Evolutionary conservation across 2,797 vertebrate genomes (phyloP).

Genomic region (Cottoperca gobio): DNA sequence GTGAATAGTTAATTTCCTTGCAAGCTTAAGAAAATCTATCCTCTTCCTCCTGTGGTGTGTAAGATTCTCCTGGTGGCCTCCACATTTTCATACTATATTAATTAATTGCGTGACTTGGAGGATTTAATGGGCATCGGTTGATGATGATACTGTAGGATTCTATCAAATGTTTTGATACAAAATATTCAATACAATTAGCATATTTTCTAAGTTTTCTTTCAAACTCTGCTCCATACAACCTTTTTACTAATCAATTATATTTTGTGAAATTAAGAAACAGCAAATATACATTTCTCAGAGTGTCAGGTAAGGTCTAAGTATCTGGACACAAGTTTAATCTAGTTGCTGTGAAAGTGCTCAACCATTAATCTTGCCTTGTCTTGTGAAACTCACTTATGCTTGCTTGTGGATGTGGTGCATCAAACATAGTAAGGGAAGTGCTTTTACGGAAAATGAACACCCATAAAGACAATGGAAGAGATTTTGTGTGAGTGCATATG

Average conservation of each 20-base stretch:
- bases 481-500: constrained; percentile 37
- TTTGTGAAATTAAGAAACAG: not conserved
- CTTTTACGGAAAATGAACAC: constrained; percentile 71
- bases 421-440: constrained; percentile 61
- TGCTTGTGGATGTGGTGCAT: constrained; percentile 46
- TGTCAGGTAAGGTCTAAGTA: constrained; percentile 3
- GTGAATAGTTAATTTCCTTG: constrained; percentile 61
- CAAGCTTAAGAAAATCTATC: constrained; percentile 33
- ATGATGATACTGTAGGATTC: not conserved
- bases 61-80: constrained; percentile 21
- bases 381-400: constrained; percentile 39
- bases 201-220: not conserved
- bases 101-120: constrained; percentile 35
- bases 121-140: constrained; percentile 9
- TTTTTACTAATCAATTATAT: not conserved
- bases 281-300: not conserved
- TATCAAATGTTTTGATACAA: not conserved
- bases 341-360: constrained; percentile 27
- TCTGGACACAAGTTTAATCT: constrained; percentile 19
- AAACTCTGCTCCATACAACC: not conserved
- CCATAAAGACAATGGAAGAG: constrained; percentile 70
- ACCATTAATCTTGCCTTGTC: constrained; percentile 44
- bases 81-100: constrained; percentile 28
- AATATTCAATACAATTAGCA: not conserved
- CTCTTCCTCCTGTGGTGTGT: constrained; percentile 14